Percentiles rank a stretch among this genome's conserved stretches.
These are phyloP conservation scores for Dipodomys merriami DNA, from an alignment of 2,113 vertebrate genomes.

Conservation along the genomic window DNA sequence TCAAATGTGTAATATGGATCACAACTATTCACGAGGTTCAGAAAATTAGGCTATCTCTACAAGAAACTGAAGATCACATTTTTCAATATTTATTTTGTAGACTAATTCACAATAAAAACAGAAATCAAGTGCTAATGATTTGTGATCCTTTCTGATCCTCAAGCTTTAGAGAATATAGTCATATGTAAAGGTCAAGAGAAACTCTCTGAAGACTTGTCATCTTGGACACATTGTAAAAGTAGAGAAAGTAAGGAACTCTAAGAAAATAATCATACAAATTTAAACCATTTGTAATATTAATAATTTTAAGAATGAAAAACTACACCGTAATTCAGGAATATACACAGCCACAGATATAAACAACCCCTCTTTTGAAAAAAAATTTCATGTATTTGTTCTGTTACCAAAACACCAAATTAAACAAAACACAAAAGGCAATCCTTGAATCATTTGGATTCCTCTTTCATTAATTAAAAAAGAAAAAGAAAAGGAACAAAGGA, in stretches of 20 bases:
- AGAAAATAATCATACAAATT: background rate
- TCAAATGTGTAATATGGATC: background rate
- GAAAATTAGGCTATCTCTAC: background rate
- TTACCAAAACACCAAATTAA: background rate
- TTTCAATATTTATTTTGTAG: background rate
- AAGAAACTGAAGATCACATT: background rate
- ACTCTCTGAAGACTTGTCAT: background rate
- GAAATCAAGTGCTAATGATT: background rate
- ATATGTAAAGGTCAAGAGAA: background rate
- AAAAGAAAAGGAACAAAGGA: background rate
- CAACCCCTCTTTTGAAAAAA: background rate
- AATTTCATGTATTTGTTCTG: background rate
- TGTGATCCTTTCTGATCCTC: background rate
- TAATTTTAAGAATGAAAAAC: background rate
- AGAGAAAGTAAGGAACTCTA: background rate
- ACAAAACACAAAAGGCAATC: background rate
- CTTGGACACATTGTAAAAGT: background rate
- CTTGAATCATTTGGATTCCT: background rate
- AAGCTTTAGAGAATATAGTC: background rate
- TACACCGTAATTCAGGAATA: background rate
- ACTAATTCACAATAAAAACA: background rate
- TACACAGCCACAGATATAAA: background rate
- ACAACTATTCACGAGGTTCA: background rate
- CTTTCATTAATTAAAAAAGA: background rate
- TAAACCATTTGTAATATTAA: background rate